A percentile compares a stretch with the other conserved stretches of the same genome.
Conservation (phyloP, 2,797 vertebrate genomes). For the Crossoptilon crossoptilon region DNA sequence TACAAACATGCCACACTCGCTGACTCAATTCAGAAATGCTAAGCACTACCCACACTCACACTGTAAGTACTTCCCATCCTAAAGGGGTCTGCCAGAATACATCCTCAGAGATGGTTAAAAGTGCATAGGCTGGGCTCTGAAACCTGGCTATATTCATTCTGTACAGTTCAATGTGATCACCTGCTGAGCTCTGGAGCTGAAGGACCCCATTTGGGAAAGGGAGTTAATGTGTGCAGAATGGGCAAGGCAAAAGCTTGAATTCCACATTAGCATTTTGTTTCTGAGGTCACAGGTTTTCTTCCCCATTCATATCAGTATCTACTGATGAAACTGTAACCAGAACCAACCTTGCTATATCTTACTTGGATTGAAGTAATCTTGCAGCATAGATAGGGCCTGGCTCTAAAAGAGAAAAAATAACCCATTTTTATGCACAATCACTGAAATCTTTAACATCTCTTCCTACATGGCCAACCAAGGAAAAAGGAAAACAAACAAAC, state of each 20-base stretch:
- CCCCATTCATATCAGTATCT: constrained; percentile 14
- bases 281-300: not conserved
- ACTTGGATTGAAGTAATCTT: constrained; percentile 63
- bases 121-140: not conserved
- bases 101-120: not conserved
- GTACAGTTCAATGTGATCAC: not conserved
- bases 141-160: not conserved
- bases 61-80: not conserved
- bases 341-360: constrained; percentile 63
- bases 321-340: constrained; percentile 35
- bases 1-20: not conserved
- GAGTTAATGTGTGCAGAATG: rapidly evolving
- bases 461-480: constrained; percentile 1
- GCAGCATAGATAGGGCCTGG: constrained; percentile 70
- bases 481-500: not conserved
- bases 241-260: not conserved
- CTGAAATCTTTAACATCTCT: not conserved
- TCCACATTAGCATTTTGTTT: not conserved
- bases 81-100: not conserved
- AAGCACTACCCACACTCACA: not conserved
- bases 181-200: not conserved
- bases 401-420: constrained; percentile 58
- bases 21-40: not conserved
- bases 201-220: rapidly evolving
- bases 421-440: constrained; percentile 46